Base-by-base conservation (phyloP, 2,113 vertebrate genomes). In the Nestor notabilis region DNA sequence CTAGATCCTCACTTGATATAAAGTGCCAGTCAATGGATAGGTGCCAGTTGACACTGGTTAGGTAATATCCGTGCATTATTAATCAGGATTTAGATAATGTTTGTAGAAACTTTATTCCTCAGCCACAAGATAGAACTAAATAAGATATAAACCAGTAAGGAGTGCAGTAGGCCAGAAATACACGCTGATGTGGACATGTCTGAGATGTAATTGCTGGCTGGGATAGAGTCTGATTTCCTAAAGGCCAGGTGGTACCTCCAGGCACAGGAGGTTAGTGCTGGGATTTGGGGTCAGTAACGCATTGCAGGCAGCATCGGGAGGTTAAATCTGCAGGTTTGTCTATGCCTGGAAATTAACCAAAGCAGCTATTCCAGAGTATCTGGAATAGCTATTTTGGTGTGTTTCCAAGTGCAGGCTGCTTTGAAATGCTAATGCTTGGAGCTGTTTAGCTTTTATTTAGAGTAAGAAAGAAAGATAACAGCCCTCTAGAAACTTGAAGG, bases 231-330 rank as follows among this genome's bases (percentile, higher is more conserved):
- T 64, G 61, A 61, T 95, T 96, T 96, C 65, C 77, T 83, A 16
- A 72, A 84, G 52, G 84, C 77, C 91, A 69, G 77, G 91, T 89
- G 94, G 91, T 96, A 94, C 95, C 87, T 96, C 95, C 94, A 96
- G 93, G 93, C 87, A 96, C 91, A 17, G 69, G 35, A 97, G 91
- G 88, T 83, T 85, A 72, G 33, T 1, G 1, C 56, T 90, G 90
- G 39, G 93, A 76, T 87, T 47, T 76, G 37, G 65, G 91, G 89
- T 96, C 94, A 95, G 65, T 52, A 81, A 17, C 72, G 72, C 33
- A 0, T 87, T 37, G 29, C 69, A 93, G 89, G 61, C 93, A 95
- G 19, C 93, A 84, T 84, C 31, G 10, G 81, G 53, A 91, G 61
- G 89, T 89, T 79, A 96, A 95, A 91, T 91, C 87, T 89, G 70